Evolutionary conservation across 2,888 invertebrate species (phyloP).

Genomic region (Drepanosiphum platanoidis): DNA sequence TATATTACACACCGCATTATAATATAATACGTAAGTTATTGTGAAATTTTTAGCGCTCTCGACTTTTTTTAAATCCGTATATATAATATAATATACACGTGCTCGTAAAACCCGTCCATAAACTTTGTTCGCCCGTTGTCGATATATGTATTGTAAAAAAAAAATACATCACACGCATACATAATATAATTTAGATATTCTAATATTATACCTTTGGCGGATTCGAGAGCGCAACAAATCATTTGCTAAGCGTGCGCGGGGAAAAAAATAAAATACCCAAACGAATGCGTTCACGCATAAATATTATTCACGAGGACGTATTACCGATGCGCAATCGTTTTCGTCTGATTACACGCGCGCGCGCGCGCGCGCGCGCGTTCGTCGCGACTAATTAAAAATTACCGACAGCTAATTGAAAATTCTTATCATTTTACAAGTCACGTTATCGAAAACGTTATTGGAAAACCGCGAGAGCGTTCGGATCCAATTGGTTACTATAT

Average conservation of each 20-base stretch:
- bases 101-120: slow-evolving; percentile 35
- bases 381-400: no score
- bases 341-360: background rate
- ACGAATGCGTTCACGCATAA: background rate
- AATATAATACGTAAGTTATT: slow-evolving; percentile 27
- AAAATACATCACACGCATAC: background rate
- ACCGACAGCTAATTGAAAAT: no score
- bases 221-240: slow-evolving; percentile 18
- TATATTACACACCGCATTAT: no score
- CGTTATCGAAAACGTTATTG: no score
- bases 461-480: no score
- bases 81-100: no score
- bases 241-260: background rate
- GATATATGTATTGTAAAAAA: slow-evolving; percentile 26
- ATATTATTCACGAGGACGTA: no score
- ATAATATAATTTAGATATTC: no score
- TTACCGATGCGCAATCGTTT: background rate
- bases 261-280: background rate
- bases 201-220: background rate
- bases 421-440: background rate
- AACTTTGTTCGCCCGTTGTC: background rate
- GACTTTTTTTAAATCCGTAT: slow-evolving; percentile 8
- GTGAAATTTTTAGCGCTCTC: slow-evolving; percentile 13
- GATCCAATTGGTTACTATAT: no score
- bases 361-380: no score